These are phyloP conservation scores for Epirrita christyi DNA, from an alignment of 2,888 invertebrate species.

Conservation along the genomic window DNA sequence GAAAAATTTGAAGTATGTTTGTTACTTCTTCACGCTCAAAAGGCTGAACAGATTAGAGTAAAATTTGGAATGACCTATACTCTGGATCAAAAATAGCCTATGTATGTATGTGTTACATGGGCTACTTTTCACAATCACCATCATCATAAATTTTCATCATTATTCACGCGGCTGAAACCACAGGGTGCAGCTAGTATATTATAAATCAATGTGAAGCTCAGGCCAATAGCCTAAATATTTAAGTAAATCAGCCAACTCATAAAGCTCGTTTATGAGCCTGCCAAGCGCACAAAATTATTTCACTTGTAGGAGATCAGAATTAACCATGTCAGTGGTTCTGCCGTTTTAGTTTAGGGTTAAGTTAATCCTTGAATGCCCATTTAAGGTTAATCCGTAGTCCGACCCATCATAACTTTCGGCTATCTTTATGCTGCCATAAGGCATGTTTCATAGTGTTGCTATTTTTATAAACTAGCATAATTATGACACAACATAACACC, in stretches of 20 bases:
- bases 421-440: slow-evolving; percentile 18
- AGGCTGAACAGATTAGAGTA: too few species aligned
- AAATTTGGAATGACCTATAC: too few species aligned
- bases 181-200: too few species aligned
- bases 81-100: too few species aligned
- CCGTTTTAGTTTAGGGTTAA: slow-evolving; percentile 29
- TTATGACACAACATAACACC: too few species aligned
- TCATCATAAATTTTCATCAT: too few species aligned
- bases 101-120: too few species aligned
- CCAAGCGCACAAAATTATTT: slow-evolving; percentile 47
- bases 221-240: slow-evolving; percentile 27
- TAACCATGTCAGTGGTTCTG: slow-evolving; percentile 37
- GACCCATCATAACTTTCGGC: slow-evolving; percentile 21
- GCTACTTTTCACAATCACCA: too few species aligned
- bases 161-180: too few species aligned
- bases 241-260: slow-evolving; percentile 36
- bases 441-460: slow-evolving; percentile 2
- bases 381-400: too few species aligned
- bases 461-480: neutral
- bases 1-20: too few species aligned
- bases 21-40: too few species aligned
- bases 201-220: neutral
- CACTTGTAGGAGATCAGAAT: slow-evolving; percentile 43
- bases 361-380: slow-evolving; percentile 24
- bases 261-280: slow-evolving; percentile 46